Evolutionary conservation across 2,888 invertebrate species (phyloP).

Genomic region (Prenolepis imparis): DNA sequence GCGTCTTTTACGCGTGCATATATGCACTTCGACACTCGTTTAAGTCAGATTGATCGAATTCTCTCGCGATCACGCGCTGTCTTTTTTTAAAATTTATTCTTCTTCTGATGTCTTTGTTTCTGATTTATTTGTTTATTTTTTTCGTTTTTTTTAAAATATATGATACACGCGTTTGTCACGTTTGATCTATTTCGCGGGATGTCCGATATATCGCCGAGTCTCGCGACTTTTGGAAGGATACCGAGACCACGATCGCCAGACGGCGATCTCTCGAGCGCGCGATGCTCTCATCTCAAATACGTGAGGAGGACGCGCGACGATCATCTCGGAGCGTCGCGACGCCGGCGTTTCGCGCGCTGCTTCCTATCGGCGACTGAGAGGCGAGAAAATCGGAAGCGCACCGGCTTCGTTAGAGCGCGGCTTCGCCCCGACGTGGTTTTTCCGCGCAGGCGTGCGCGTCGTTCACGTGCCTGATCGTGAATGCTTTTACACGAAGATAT

Average conservation of each 20-base stretch:
- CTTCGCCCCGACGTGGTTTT: slow-evolving; percentile 62
- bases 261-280: not conserved
- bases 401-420: slow-evolving; percentile 36
- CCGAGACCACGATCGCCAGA: not conserved
- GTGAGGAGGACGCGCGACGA: not conserved
- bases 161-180: not conserved
- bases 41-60: not conserved
- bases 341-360: slow-evolving; percentile 64
- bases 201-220: not conserved
- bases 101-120: not conserved
- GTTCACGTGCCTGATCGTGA: slow-evolving; percentile 38
- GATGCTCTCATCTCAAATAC: slow-evolving; percentile 12
- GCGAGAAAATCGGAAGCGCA: slow-evolving; percentile 62
- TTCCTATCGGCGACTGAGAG: slow-evolving; percentile 76
- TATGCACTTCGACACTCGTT: not conserved
- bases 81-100: no score
- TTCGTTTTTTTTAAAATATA: not conserved
- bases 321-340: slow-evolving; percentile 19
- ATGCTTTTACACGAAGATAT: slow-evolving; percentile 7
- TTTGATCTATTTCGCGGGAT: not conserved
- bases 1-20: not conserved
- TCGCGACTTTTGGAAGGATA: not conserved
- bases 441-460: slow-evolving; percentile 74
- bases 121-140: not conserved
- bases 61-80: not conserved